phyloP scores from a whole-genome alignment of 2,888 invertebrate genomes.

The Philonicus albiceps region DNA sequence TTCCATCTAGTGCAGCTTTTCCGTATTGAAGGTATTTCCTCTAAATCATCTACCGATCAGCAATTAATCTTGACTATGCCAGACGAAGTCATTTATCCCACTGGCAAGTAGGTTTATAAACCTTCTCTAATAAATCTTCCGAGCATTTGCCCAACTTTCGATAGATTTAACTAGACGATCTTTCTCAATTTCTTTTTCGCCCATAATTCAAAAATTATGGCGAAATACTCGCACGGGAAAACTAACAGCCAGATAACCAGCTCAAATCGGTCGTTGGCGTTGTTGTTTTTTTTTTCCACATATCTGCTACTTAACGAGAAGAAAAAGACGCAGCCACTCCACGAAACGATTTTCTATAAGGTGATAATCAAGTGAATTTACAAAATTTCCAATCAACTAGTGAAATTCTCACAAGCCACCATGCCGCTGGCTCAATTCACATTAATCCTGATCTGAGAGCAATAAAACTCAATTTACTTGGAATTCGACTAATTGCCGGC shows the following conservation, averaged over 20 bases:
- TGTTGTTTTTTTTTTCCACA: neutral
- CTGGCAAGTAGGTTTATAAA: neutral
- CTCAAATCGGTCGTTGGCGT: neutral
- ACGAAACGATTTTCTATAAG: neutral
- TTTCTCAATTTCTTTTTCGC: neutral
- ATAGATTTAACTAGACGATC: neutral
- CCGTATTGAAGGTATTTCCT: neutral
- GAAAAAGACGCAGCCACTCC: neutral
- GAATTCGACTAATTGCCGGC: neutral
- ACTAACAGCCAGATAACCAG: neutral
- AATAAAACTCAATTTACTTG: neutral
- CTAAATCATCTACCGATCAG: neutral
- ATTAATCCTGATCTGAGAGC: neutral
- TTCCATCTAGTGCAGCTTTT: neutral
- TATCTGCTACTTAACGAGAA: neutral
- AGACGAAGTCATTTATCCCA: neutral
- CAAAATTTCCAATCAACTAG: neutral
- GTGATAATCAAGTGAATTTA: neutral
- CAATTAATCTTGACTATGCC: neutral
- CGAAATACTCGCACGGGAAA: neutral
- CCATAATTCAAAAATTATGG: neutral
- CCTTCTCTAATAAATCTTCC: neutral
- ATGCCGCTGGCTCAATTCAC: neutral
- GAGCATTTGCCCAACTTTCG: neutral
- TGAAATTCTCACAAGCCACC: neutral